Percentiles rank a stretch among this genome's conserved stretches.
Conservation (phyloP, 2,888 invertebrate species). For the Coelinius sp. region DNA sequence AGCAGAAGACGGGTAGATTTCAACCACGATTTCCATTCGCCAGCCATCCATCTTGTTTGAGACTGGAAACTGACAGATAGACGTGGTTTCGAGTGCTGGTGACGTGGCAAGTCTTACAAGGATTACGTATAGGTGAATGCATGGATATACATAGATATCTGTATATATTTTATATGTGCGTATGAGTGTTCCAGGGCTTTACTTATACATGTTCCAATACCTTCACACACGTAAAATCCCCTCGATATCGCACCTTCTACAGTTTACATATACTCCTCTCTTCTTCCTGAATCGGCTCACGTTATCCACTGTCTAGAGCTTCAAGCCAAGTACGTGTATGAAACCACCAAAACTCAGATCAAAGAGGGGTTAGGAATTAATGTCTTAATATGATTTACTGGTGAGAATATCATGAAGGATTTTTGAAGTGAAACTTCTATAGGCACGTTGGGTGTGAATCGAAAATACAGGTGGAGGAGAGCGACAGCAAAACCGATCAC, state of each 20-base stretch:
- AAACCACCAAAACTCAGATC: not conserved
- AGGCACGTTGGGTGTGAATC: too few relatives aligned
- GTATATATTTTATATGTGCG: constrained; percentile 30
- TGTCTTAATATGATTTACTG: too few relatives aligned
- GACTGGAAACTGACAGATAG: constrained; percentile 72
- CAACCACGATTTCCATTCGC: constrained; percentile 77
- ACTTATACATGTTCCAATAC: constrained; percentile 44
- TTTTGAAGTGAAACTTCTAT: too few relatives aligned
- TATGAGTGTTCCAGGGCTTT: constrained; percentile 46
- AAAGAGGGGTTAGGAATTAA: not conserved
- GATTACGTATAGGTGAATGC: constrained; percentile 46
- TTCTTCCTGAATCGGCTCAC: not conserved
- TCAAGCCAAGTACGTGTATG: not conserved
- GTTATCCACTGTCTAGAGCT: not conserved
- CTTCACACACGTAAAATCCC: constrained; percentile 1
- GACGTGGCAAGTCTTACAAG: constrained; percentile 70
- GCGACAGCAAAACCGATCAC: too few relatives aligned
- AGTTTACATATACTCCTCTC: not conserved
- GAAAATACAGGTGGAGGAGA: too few relatives aligned
- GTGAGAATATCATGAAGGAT: too few relatives aligned
- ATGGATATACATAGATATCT: constrained; percentile 48
- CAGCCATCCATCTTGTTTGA: constrained; percentile 78
- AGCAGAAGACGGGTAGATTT: constrained; percentile 61
- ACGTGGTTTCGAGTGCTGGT: constrained; percentile 70
- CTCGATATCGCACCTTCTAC: not conserved